phyloP scores from a whole-genome alignment of 2,797 vertebrate genomes.

The Rachycentron canadum region DNA sequence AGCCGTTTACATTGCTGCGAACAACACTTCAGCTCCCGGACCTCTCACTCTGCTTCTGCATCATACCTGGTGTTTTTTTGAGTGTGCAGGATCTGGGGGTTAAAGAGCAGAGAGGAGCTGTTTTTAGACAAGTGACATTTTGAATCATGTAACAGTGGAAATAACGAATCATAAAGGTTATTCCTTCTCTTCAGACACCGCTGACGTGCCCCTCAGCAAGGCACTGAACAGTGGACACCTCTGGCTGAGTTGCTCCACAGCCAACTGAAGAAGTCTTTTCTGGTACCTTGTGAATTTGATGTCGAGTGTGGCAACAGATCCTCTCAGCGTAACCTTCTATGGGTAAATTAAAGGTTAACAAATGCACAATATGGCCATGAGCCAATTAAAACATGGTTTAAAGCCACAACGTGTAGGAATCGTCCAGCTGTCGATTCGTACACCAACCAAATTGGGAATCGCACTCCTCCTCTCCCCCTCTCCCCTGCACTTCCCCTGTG shows the following conservation, averaged over 20 bases:
- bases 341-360: slow-evolving; percentile 42
- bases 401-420: neutral
- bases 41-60: neutral
- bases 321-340: neutral
- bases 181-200: neutral
- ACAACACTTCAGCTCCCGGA: neutral
- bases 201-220: slow-evolving; percentile 29
- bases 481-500: no score
- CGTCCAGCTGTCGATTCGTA: neutral
- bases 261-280: neutral
- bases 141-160: neutral
- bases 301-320: neutral
- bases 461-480: no score
- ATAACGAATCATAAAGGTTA: slow-evolving; percentile 19
- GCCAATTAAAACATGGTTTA: slow-evolving; percentile 3
- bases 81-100: slow-evolving; percentile 4
- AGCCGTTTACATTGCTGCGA: neutral
- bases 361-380: slow-evolving; percentile 14
- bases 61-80: neutral
- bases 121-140: slow-evolving; percentile 39
- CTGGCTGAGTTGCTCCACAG: neutral
- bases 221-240: neutral
- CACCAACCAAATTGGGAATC: neutral
- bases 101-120: slow-evolving; percentile 6
- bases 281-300: slow-evolving; percentile 2